Conservation (phyloP, 2,888 invertebrate genomes). For the Spialia ferax region DNA sequence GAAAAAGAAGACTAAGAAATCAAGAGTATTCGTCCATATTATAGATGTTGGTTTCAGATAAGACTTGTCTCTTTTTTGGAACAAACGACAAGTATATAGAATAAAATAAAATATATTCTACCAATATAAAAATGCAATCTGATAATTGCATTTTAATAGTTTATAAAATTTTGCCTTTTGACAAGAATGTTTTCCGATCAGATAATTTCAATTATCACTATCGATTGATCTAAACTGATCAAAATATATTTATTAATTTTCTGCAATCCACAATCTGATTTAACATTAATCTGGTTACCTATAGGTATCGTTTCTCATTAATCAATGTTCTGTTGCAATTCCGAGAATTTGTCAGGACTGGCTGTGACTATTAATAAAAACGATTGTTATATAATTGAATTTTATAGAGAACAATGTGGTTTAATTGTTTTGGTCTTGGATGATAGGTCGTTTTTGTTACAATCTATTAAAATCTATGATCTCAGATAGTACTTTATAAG, state of each 20-base stretch:
- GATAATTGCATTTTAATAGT: conserved; percentile 10
- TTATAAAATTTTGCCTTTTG: not conserved
- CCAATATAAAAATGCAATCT: not conserved
- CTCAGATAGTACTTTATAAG: not conserved
- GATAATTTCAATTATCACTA: conserved; percentile 1
- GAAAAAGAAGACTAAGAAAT: no score
- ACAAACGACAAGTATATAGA: no score
- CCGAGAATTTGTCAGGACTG: conserved; percentile 11
- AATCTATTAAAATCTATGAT: not conserved
- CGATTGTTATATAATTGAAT: conserved; percentile 13
- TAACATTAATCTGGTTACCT: conserved; percentile 20
- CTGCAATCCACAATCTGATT: conserved; percentile 22
- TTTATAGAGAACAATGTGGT: conserved; percentile 19
- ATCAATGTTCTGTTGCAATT: conserved; percentile 31
- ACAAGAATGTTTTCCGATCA: conserved; percentile 10
- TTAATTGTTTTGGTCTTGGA: not conserved
- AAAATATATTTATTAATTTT: conserved; percentile 4
- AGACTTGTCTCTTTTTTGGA: no score
- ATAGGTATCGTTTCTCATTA: conserved; percentile 32
- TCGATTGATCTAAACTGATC: conserved; percentile 12
- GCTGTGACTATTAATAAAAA: conserved; percentile 16
- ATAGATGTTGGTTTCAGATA: no score
- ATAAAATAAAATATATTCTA: no score
- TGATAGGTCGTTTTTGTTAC: not conserved
- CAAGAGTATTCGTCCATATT: no score